These are phyloP conservation scores for Ptychadena robeensis DNA, from an alignment of 2,797 vertebrate species.

Conservation along the genomic window DNA sequence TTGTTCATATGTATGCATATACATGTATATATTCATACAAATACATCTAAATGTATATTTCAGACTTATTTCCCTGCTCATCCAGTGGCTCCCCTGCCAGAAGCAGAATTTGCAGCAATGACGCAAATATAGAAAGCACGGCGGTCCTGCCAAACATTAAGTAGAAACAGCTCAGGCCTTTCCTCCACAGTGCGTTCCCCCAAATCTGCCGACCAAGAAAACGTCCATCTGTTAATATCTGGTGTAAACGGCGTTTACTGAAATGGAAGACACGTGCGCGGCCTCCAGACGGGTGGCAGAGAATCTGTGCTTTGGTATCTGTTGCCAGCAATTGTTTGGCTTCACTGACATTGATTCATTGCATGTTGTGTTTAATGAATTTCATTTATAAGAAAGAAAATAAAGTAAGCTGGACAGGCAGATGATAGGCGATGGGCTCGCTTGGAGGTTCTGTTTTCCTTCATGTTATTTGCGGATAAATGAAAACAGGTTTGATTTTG, in stretches of 20 bases:
- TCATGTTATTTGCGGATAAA: neutral
- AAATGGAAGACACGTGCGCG: constrained; percentile 17
- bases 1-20: too few species aligned
- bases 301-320: neutral
- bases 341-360: neutral
- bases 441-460: neutral
- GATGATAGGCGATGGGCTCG: neutral
- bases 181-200: too few species aligned
- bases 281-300: neutral
- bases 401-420: constrained; percentile 16
- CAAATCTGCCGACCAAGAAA: neutral
- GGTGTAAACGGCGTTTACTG: constrained; percentile 10
- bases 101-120: neutral
- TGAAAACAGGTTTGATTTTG: neutral
- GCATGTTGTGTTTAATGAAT: constrained; percentile 13
- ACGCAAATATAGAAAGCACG: neutral
- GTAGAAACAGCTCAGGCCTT: neutral
- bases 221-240: neutral
- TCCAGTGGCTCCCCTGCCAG: neutral
- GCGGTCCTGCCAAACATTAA: neutral
- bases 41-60: too few species aligned
- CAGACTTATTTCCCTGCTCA: too few species aligned
- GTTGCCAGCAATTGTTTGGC: neutral
- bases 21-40: too few species aligned
- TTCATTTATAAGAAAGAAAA: neutral